phyloP scores from a whole-genome alignment of 2,888 invertebrate genomes.

The Dicranocentrus wangi region DNA sequence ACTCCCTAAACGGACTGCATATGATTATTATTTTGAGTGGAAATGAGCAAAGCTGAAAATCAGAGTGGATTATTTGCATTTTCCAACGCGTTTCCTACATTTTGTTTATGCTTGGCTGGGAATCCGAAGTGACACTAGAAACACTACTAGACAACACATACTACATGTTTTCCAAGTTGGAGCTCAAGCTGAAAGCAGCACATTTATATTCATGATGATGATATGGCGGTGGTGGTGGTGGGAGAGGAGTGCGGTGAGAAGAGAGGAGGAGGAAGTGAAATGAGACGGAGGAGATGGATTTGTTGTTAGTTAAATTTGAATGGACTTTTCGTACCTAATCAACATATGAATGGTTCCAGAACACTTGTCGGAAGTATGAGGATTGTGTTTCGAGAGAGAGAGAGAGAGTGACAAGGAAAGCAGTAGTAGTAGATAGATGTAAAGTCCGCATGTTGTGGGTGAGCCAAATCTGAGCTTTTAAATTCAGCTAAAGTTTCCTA shows the following conservation, averaged over 20 bases:
- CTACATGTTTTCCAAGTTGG: too few relatives aligned
- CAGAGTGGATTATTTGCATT: slow-evolving; percentile 34
- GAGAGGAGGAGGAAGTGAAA: slow-evolving; percentile 35
- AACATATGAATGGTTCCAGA: slow-evolving; percentile 39
- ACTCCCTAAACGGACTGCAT: slow-evolving; percentile 39
- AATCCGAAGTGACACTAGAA: too few relatives aligned
- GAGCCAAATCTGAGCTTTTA: slow-evolving; percentile 31
- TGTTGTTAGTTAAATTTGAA: slow-evolving; percentile 38
- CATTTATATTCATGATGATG: slow-evolving; percentile 51
- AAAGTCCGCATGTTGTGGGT: background rate
- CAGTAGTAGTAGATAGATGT: too few relatives aligned
- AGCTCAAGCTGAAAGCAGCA: slow-evolving; percentile 29
- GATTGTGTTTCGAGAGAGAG: slow-evolving; percentile 19
- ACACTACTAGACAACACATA: too few relatives aligned
- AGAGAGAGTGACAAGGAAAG: background rate
- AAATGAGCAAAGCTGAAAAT: slow-evolving; percentile 26
- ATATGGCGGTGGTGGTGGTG: slow-evolving; percentile 19
- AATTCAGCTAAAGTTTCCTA: slow-evolving; percentile 33
- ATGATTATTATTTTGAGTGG: slow-evolving; percentile 32
- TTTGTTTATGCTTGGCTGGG: slow-evolving; percentile 39
- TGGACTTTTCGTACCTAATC: slow-evolving; percentile 38
- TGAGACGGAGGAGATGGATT: slow-evolving; percentile 48
- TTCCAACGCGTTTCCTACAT: background rate
- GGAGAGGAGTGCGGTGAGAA: background rate
- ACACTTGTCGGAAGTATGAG: slow-evolving; percentile 43